Base-by-base conservation (phyloP, 1,140 invertebrate genomes). In the Halictus rubicundus region DNA sequence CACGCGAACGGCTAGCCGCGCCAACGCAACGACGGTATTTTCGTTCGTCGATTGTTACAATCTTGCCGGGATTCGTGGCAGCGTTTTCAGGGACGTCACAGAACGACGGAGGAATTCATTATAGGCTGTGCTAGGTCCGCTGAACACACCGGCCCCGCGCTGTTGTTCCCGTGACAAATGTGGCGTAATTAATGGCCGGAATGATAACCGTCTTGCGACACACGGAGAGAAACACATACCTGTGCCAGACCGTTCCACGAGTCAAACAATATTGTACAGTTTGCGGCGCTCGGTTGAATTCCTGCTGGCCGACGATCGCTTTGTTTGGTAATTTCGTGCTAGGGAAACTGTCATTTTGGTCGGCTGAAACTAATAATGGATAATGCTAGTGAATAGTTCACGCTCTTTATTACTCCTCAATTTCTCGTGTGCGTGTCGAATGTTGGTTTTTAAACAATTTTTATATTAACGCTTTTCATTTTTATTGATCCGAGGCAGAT, bases 41-140 rank as follows among this genome's bases (percentile, higher is more conserved):
- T 64, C 23, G 54, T 32, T 72, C 27, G 39, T n/a, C 12, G 19
- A 49, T 6, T 25, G 21, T 32, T 4, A 46, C 49, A 4, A 72
- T 78, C 76, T 54, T 54, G 37, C 32, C 27, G 68, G 16, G 9
- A 60, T 64, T 64, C 54, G 60, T 46, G 42, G 75, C 37, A 57
- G 37, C 32, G 0, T n/a, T 78, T 57, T 64, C 76, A 78, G 46
- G 76, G 76, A 78, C 76, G 76, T 78, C 69, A 78, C 60, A 61
- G 69, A 54, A 71, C 68, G 64, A 25, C 76, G 37, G 37, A 1
- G 6, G 37, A 64, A 57, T 64, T 78, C 49, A 78, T 78, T 72
- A 72, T 25, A 72, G 60, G 37, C 23, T 42, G 32, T 25, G 21
- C 6, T 21, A 39, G 42, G 52, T 72, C 32, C 46, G 59, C 63